A percentile compares a stretch with the other conserved stretches of the same genome.
Conservation (phyloP, 2,797 vertebrate species). For the Anniella stebbinsi region DNA sequence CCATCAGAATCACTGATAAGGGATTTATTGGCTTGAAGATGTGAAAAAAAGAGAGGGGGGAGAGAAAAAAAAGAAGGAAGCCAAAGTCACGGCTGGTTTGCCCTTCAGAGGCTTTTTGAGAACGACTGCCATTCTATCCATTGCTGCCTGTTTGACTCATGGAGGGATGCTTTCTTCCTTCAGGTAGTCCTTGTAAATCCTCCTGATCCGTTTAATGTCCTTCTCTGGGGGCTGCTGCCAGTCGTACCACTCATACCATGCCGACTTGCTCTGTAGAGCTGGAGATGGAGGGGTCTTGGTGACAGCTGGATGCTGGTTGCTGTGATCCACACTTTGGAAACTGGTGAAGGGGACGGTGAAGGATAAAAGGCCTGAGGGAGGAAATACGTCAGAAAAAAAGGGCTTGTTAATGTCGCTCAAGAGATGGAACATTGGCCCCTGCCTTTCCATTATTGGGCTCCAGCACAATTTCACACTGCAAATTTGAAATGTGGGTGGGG, state of each 20-base stretch:
- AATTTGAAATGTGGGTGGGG: neutral
- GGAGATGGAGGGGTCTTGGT: conserved; percentile 79
- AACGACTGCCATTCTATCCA: neutral
- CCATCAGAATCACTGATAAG: neutral
- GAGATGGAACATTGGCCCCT: neutral
- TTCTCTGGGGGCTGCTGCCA: conserved; percentile 79
- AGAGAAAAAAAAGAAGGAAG: neutral
- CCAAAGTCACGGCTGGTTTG: neutral
- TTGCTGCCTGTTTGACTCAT: neutral
- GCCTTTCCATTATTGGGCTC: neutral
- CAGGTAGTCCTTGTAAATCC: conserved; percentile 84
- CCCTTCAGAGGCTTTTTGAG: neutral
- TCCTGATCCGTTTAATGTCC: conserved; percentile 83
- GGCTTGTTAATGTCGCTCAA: neutral
- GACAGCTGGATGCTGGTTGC: conserved; percentile 87
- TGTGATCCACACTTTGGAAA: conserved; percentile 81
- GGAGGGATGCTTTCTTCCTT: conserved; percentile 68
- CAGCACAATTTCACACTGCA: neutral
- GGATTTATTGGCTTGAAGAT: conserved; percentile 21
- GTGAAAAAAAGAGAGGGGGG: neutral
- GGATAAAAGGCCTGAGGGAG: conserved; percentile 83
- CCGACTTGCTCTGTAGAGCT: conserved; percentile 44
- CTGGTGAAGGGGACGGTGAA: conserved; percentile 81
- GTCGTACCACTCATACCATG: conserved; percentile 92
- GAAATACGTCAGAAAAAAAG: neutral